Evolutionary conservation across 2,888 invertebrate species (phyloP).

Genomic region (Lasioglossum lativentre): DNA sequence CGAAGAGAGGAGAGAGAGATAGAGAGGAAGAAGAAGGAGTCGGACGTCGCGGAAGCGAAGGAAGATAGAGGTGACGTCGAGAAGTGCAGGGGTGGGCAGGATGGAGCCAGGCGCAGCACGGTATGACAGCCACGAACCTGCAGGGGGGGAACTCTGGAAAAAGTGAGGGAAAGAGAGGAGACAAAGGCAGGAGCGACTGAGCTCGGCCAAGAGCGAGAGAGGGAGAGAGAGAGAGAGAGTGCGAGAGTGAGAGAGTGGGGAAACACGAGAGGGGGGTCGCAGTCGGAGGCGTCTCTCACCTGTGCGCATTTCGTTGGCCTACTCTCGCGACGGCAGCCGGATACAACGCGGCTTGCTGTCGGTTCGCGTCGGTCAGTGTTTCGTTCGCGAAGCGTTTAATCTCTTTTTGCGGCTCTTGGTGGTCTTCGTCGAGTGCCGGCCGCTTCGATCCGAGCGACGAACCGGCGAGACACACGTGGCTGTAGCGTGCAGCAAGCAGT

Average conservation of each 20-base stretch:
- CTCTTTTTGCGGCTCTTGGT: background rate
- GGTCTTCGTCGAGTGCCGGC: background rate
- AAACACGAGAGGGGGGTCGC: slow-evolving; percentile 38
- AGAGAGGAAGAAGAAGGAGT: background rate
- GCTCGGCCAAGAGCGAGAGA: background rate
- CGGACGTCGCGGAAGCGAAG: slow-evolving; percentile 34
- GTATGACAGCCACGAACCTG: slow-evolving; percentile 38
- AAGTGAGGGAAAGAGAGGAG: slow-evolving; percentile 18
- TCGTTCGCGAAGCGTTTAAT: background rate
- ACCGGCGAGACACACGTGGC: background rate
- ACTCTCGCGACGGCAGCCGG: slow-evolving; percentile 71
- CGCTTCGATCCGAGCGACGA: background rate
- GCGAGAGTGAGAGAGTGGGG: slow-evolving; percentile 36
- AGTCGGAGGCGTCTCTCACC: slow-evolving; percentile 75
- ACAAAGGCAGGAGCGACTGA: slow-evolving; percentile 15
- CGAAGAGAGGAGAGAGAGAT: background rate
- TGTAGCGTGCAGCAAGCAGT: no score
- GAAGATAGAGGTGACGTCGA: slow-evolving; percentile 27
- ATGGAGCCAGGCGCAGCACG: slow-evolving; percentile 29
- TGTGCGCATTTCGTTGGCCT: slow-evolving; percentile 79
- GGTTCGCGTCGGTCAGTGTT: slow-evolving; percentile 28
- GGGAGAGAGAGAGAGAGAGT: background rate
- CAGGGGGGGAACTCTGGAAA: slow-evolving; percentile 17
- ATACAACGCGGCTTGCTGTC: slow-evolving; percentile 62
- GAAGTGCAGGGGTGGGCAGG: slow-evolving; percentile 23